A percentile compares a stretch with the other conserved stretches of the same genome.
These are phyloP conservation scores for Microctonus hyperodae DNA, from an alignment of 2,888 invertebrate genomes.

Conservation along the genomic window DNA sequence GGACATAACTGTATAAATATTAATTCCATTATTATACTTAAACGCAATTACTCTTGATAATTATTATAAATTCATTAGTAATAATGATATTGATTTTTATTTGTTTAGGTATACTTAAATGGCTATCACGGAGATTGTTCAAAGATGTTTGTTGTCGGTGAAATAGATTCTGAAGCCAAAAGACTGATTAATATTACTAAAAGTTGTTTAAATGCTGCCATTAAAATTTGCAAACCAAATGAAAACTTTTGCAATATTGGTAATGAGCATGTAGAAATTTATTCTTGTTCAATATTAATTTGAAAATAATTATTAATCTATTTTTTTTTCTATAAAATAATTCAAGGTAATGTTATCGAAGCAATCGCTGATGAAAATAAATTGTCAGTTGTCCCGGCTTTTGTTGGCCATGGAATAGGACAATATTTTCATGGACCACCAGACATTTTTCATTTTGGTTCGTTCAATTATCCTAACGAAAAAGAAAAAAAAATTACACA, in stretches of 20 bases:
- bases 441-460: conserved; percentile 85
- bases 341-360: conserved; percentile 70
- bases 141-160: conserved; percentile 83
- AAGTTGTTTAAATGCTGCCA: conserved; percentile 72
- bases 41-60: not conserved
- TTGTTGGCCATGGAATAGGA: conserved; percentile 94
- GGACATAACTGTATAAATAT: conserved; percentile 79
- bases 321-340: conserved; percentile 18
- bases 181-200: conserved; percentile 76
- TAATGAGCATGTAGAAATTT: conserved; percentile 53
- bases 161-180: conserved; percentile 77
- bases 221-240: conserved; percentile 67
- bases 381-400: conserved; percentile 77
- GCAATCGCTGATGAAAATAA: conserved; percentile 70
- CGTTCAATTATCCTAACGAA: conserved; percentile 35
- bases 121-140: conserved; percentile 95
- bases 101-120: conserved; percentile 74
- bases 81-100: not conserved
- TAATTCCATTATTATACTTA: not conserved
- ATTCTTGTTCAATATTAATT: conserved; percentile 1
- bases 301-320: not conserved
- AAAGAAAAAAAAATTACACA: not conserved
- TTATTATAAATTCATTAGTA: not conserved
- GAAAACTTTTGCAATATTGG: conserved; percentile 65
- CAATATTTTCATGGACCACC: conserved; percentile 92